Percentiles rank a stretch among this genome's conserved stretches.
These are phyloP conservation scores for Lophius americanus DNA, from an alignment of 2,797 vertebrate genomes.

Conservation along the genomic window DNA sequence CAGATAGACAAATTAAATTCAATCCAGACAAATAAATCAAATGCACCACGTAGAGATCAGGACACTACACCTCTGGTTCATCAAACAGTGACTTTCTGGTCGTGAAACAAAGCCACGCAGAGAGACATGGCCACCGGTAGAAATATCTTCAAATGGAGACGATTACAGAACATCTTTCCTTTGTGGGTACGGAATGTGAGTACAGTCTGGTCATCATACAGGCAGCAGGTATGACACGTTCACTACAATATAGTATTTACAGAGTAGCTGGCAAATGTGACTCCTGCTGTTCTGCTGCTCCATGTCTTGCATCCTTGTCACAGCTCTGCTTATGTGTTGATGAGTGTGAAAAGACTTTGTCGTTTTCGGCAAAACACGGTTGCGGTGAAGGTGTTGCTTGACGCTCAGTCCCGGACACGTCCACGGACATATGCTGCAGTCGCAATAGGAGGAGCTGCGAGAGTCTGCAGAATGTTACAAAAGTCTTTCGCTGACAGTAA, in stretches of 20 bases:
- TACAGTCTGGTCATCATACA: conserved; percentile 44
- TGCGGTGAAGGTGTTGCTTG: conserved; percentile 26
- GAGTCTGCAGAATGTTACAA: conserved; percentile 29
- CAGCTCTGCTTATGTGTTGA: conserved; percentile 65
- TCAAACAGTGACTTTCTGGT: neutral
- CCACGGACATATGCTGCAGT: conserved; percentile 46
- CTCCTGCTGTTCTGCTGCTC: conserved; percentile 8
- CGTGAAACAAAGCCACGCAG: conserved; percentile 56
- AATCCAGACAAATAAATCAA: conserved; percentile 58
- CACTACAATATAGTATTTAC: conserved; percentile 62
- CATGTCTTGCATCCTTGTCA: conserved; percentile 36
- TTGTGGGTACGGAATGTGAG: conserved; percentile 32
- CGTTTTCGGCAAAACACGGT: conserved; percentile 36
- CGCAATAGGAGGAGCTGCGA: conserved; percentile 11
- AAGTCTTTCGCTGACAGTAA: conserved; percentile 13
- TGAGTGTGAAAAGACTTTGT: conserved; percentile 63
- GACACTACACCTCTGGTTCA: conserved; percentile 55
- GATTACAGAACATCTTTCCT: conserved; percentile 51
- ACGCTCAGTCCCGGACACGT: conserved; percentile 13
- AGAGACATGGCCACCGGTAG: conserved; percentile 53
- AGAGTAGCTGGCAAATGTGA: conserved; percentile 49
- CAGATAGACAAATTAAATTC: conserved; percentile 67
- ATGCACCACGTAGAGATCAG: conserved; percentile 62
- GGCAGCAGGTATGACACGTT: conserved; percentile 47
- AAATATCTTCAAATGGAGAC: conserved; percentile 58